A percentile compares a stretch with the other conserved stretches of the same genome.
phyloP scores from a whole-genome alignment of 2,888 invertebrate species.

The Euzophera pinguis region DNA sequence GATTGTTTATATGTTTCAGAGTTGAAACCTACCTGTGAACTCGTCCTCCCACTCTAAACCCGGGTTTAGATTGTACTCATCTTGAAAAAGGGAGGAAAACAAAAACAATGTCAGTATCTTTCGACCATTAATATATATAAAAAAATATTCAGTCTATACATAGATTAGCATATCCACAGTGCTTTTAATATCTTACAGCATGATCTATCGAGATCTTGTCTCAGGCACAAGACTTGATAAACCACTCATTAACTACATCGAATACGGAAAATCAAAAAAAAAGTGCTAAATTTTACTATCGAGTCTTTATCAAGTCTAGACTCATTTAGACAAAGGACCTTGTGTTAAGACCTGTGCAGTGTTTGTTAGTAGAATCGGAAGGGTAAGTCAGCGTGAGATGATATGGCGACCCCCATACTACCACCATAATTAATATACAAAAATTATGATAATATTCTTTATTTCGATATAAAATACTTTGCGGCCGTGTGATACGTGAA shows the following conservation, averaged over 20 bases:
- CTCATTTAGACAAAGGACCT: conserved; percentile 44
- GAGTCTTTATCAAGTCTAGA: conserved; percentile 27
- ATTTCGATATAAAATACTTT: conserved; percentile 33
- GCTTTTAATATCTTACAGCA: conserved; percentile 68
- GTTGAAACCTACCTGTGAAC: conserved; percentile 97
- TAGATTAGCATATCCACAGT: conserved; percentile 69
- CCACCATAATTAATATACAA: conserved; percentile 72
- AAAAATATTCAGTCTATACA: conserved; percentile 67
- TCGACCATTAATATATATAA: conserved; percentile 54
- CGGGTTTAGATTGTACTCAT: conserved; percentile 99
- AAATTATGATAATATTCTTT: conserved; percentile 42
- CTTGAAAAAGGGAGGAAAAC: conserved; percentile 88
- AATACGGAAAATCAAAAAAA: neutral
- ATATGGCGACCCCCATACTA: conserved; percentile 70
- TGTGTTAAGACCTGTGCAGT: conserved; percentile 74
- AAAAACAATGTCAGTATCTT: conserved; percentile 79
- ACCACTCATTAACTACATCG: neutral
- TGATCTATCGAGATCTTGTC: conserved; percentile 49
- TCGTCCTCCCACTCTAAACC: conserved; percentile 99
- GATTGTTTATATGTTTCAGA: conserved; percentile 69
- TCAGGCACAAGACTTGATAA: conserved; percentile 41
- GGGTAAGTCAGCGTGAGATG: conserved; percentile 73
- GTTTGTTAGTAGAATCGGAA: conserved; percentile 71
- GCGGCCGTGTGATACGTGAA: conserved; percentile 50
- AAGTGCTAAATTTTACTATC: neutral